These are phyloP conservation scores for Helicoverpa zea DNA, from an alignment of 1,140 invertebrate species.

Conservation along the genomic window DNA sequence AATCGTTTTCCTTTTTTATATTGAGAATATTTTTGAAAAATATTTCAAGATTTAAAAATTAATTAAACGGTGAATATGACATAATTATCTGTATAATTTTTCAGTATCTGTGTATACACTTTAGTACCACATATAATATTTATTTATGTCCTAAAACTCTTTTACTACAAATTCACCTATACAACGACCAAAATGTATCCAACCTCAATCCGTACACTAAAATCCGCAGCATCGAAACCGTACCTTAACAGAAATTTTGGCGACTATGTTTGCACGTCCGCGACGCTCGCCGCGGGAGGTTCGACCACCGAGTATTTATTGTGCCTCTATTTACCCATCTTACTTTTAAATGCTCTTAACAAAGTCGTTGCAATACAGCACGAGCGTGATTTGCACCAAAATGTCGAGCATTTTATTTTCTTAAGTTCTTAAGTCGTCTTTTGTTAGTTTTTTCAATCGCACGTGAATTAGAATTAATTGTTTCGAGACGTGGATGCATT, in stretches of 20 bases:
- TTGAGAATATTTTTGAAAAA: no score
- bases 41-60: no score
- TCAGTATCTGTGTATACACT: no score
- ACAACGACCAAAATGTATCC: not conserved
- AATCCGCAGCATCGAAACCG: conserved; percentile 48
- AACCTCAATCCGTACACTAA: not conserved
- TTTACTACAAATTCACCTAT: not conserved
- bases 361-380: conserved; percentile 56
- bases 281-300: conserved; percentile 73
- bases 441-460: conserved; percentile 16
- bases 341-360: conserved; percentile 55
- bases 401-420: conserved; percentile 34
- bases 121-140: no score
- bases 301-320: conserved; percentile 71
- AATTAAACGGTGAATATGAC: no score
- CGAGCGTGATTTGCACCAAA: conserved; percentile 55
- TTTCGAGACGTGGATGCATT: not conserved
- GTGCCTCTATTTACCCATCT: conserved; percentile 61
- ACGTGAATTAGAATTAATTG: conserved; percentile 27
- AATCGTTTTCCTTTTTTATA: no score
- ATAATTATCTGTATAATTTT: no score
- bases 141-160: no score
- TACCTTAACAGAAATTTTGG: conserved; percentile 71
- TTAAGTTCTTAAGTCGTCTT: conserved; percentile 36
- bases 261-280: conserved; percentile 80